Base-by-base conservation (phyloP, 2,888 invertebrate genomes). In the Apamea crenata region DNA sequence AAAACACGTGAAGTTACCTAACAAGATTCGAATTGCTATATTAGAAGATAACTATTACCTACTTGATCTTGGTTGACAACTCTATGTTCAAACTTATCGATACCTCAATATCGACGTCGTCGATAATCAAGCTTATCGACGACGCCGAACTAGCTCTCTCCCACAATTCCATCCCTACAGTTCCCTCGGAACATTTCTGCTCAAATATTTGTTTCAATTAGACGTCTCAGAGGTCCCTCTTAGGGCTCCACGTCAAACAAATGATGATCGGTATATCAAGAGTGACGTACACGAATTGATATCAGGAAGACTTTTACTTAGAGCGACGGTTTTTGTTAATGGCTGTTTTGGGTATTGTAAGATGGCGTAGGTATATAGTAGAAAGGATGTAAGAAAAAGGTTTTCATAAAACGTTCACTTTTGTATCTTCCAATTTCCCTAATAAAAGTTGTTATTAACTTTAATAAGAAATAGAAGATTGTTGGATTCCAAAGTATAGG, bases 181-280 rank as follows among this genome's bases (percentile, higher is more conserved):
- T 79, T 84, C 89, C 89, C 89, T 89, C 88, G 78, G 87, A 91
- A 88, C 89, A 92, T 92, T 94, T 91, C 93, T 93, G 90, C 83
- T 91, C 94, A 95, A 96, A 96, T 96, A 96, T 96, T 96, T 95
- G 96, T 96, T 96, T 95, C 96, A 96, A 96, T 96, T 96, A 96
- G 95, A 90, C 92, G 89, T 91, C 92, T 92, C 92, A 88, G 90
- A 91, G 90, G 91, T 90, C 93, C 93, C 92, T 91, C 91, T 85
- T 84, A 87, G 80, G 87, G 89, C 75, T 86, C 74, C 90, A 89
- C 91, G 92, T 93, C 94, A 94, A 94, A 94, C 93, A 94, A 95
- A 95, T 94, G 93, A 93, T 94, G 94, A 95, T 95, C 92, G 93
- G 91, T 93, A 90, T 91, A 93, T 94, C 91, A 93, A 88, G 92